Evolutionary conservation across 2,888 invertebrate genomes (phyloP), one percentile per base, ranked within the genome.

Genomic region (Habrosyne pyritoides): DNA sequence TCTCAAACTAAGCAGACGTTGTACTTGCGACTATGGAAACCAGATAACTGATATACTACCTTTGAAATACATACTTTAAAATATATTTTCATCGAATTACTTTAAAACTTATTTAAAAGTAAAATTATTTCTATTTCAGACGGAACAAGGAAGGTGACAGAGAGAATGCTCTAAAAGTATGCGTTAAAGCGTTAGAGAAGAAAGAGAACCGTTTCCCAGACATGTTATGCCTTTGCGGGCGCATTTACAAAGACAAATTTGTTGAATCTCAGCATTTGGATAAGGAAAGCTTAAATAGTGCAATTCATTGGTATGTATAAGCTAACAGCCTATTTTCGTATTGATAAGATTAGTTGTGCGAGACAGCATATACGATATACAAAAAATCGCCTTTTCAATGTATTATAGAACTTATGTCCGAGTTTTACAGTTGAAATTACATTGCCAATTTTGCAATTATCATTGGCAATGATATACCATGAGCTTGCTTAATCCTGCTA

Each of bases 171-270:
- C 89, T 99, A 30, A 94, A 95, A 78, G 98, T 99, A 0, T 99
- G 99, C 63, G 95, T 97, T 26, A 96, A 97, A 83, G 98, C 98
- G 0, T 91, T 99, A 55, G 96, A 98, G 69, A 96, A 97, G 86
- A 97, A 97, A 83, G 99, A 99, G 81, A 98, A 98, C 81, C 96
- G 96, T 70, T 98, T 99, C 75, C 99, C 99, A 0, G 99, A 99
- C 84, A 98, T 99, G 96, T 87, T 99, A 52, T 99, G 99, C 78
- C 93, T 99, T 2, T 99, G 99, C 79, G 99, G 99, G 0, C 95
- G 99, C 63, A 99, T 99, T 78, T 99, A 99, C 85, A 98, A 98
- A 87, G 98, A 98, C 86, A 98, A 97, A 82, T 99, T 99, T 90
- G 98, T 99, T 10, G 99, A 99, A 92, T 98, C 99, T 47, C 95